These are phyloP conservation scores for Ceramica pisi DNA, from an alignment of 2,888 invertebrate species.

Conservation along the genomic window DNA sequence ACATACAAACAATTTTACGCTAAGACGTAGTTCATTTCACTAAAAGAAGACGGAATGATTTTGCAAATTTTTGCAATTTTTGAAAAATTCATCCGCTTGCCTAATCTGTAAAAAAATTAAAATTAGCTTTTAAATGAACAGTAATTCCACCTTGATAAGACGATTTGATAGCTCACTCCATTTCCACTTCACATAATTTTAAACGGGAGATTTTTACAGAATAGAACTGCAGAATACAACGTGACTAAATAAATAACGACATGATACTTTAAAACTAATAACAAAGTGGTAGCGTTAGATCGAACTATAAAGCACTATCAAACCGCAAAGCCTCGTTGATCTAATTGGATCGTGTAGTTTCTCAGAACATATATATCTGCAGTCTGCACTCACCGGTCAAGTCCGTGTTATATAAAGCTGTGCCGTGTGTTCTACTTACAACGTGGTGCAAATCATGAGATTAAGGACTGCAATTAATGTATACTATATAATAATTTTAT, in stretches of 20 bases:
- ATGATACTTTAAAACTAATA: neutral
- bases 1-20: too few relatives aligned
- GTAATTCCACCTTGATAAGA: too few relatives aligned
- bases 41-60: too few relatives aligned
- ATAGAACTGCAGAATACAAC: neutral
- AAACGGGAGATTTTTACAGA: too few relatives aligned
- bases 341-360: conserved; percentile 59
- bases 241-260: neutral
- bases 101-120: too few relatives aligned
- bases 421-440: conserved; percentile 47
- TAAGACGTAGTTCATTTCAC: too few relatives aligned
- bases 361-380: conserved; percentile 47
- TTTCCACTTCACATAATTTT: too few relatives aligned
- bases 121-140: too few relatives aligned
- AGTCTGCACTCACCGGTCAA: conserved; percentile 41
- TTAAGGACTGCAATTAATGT: neutral
- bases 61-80: too few relatives aligned
- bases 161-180: too few relatives aligned
- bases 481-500: too few relatives aligned
- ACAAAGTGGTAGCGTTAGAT: conserved; percentile 7
- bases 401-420: conserved; percentile 64
- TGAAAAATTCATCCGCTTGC: too few relatives aligned
- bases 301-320: neutral
- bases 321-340: conserved; percentile 47
- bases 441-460: conserved; percentile 55